Evolutionary conservation across 92 coral and sea anemone species (phyloP), one percentile per base, ranked within the genome.

Genomic region (Paramuricea clavata): DNA sequence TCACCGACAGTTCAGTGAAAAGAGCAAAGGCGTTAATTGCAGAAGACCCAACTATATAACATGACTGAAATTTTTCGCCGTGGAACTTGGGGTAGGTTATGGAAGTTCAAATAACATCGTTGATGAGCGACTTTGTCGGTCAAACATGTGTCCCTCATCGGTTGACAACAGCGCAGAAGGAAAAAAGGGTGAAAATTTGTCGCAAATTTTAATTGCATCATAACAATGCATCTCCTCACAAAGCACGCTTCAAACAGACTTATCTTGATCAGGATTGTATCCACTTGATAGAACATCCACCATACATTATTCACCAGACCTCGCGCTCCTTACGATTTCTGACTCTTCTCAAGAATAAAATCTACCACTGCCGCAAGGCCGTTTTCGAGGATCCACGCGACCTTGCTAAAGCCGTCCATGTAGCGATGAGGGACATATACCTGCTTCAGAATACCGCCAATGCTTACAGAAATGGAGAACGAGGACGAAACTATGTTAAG

Each of bases 261-360:
- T 57, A 57, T 25, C 65, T 47, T 57, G 65, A n/a, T n/a, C 27
- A n/a, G 65, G 17, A 57, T 57, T 12, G 65, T 5, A 57, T 57
- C n/a, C 44, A 39, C 4, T 39, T 39, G 44, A 39, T 39, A 10
- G 10, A 39, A 10, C 44, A 39, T 39, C 79, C 79, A 41, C 79
- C 79, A 41, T 74, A 74, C 57, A n/a, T n/a, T n/a, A n/a, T n/a
- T 74, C 79, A 34, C 79, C 54, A 28, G 49, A 0, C 79, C 54
- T 33, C 17, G 82, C n/a, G n/a, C 67, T 47, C 64, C 67, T 6
- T 76, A 34, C 82, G 64, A 76, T 28, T 44, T 76, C 36, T 44
- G 54, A 23, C 6, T 75, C 61, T 43, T 75, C 34, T 56, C 81
- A 75, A 75, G 34, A 36, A 0, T 75, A 19, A 34, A 75, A 6